Base-by-base conservation (phyloP, 2,113 vertebrate genomes). In the Trematocara zebra region DNA sequence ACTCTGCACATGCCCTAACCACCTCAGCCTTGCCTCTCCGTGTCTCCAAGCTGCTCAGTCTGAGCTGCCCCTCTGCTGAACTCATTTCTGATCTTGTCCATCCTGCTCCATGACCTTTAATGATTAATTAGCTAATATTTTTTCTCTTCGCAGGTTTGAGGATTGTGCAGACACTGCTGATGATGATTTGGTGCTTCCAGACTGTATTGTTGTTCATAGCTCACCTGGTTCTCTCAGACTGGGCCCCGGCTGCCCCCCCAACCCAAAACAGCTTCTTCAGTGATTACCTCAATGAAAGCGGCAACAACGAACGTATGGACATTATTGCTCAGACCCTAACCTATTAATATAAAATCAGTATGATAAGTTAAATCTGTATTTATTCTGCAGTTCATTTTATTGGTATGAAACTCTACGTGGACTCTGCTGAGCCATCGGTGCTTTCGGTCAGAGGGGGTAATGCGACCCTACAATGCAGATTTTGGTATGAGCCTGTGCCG, bases 221-320 rank as follows among this genome's bases (percentile, higher is more conserved):
- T 59, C 79, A 33, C 6, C 78, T 91, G 20, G 40, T 93, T 53
- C 57, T 88, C 1, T 26, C 92, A 4, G 85, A 52, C 33, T 86
- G 61, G 51, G 35, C 31, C 72, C 61, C 82, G 2, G 88, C 91
- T 14, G 88, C 88, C 7, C 95, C 97, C 8, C 35, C 64, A 14
- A 96, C 92, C 94, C 96, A 96, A 85, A 97, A 97, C 0, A 94
- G 96, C 72, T 98, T 98, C 92, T 98, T 97, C 89, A 95, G 97
- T 20, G 90, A 94, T 18, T 64, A 95, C 76, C 91, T 96, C 79
- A 95, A 91, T 0, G 83, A 84, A 20, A 92, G 94, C 0, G 85
- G 92, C 81, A 93, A 95, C 5, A 96, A 96, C 52, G 91, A 96
- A 87, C 89, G 96, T 97, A 94, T 23, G 92, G 26, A 74, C 23